These are phyloP conservation scores for Brachyalestes nurse DNA, from an alignment of 2,797 vertebrate species.

Conservation along the genomic window DNA sequence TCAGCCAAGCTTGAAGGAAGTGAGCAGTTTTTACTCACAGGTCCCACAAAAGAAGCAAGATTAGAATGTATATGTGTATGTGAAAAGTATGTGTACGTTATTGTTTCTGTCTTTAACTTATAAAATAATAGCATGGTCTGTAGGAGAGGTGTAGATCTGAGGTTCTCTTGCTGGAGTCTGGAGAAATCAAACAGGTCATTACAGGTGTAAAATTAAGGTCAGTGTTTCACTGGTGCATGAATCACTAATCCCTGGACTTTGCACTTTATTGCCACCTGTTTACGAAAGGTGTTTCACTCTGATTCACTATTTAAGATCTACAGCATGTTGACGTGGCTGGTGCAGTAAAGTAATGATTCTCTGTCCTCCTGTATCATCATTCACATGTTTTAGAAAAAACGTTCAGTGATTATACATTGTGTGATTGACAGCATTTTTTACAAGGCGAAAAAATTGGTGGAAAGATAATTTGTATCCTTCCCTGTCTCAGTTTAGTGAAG, in stretches of 20 bases:
- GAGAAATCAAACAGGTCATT: neutral
- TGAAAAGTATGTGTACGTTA: no score
- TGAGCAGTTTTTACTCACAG: slow-evolving; percentile 5
- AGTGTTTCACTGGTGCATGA: neutral
- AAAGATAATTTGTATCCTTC: no score
- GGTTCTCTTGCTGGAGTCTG: neutral
- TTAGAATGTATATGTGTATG: no score
- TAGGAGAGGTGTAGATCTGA: neutral
- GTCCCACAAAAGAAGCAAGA: neutral
- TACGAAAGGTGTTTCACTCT: slow-evolving; percentile 51
- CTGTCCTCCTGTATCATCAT: neutral
- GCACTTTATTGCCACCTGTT: slow-evolving; percentile 44
- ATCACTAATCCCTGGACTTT: neutral
- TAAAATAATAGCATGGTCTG: neutral
- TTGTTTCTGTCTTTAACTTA: neutral
- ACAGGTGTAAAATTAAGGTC: neutral
- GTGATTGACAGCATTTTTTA: no score
- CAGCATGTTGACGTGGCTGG: neutral
- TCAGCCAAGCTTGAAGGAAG: neutral
- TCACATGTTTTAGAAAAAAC: neutral
- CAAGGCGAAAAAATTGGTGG: no score
- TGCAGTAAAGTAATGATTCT: neutral
- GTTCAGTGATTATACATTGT: neutral
- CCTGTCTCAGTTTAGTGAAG: no score
- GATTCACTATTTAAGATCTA: neutral